phyloP scores from a whole-genome alignment of 2,113 vertebrate species.

The Pseudopipra pipra region DNA sequence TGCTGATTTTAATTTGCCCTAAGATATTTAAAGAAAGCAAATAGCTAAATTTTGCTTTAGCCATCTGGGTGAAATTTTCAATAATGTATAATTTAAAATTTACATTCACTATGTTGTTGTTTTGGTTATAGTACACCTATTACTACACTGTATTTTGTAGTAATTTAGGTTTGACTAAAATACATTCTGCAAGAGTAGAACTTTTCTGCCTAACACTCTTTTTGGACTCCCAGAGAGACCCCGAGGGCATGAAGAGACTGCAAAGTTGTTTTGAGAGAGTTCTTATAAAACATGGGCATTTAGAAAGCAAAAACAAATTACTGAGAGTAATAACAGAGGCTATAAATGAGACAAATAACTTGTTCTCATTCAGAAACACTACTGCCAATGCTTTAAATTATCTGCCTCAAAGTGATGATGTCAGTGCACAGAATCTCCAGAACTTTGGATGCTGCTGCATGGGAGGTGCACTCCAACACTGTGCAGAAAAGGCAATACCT shows the following conservation, averaged over 20 bases:
- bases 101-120: background rate
- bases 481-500: background rate
- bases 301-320: conserved; percentile 27
- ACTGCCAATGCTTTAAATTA: background rate
- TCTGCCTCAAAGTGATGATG: background rate
- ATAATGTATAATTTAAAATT: background rate
- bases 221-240: conserved; percentile 12
- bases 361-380: background rate
- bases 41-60: background rate
- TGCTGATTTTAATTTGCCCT: background rate
- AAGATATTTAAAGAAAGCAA: background rate
- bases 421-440: background rate
- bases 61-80: background rate
- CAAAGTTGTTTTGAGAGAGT: background rate
- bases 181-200: background rate
- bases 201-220: background rate
- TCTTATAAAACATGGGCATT: conserved; percentile 10
- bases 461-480: background rate
- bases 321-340: conserved; percentile 4
- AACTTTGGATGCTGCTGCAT: background rate
- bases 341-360: conserved; percentile 42
- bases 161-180: background rate
- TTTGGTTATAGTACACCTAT: background rate
- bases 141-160: background rate
- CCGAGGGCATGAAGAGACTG: background rate